Conservation (phyloP, 2,113 vertebrate species). For the Pholis gunnellus region DNA sequence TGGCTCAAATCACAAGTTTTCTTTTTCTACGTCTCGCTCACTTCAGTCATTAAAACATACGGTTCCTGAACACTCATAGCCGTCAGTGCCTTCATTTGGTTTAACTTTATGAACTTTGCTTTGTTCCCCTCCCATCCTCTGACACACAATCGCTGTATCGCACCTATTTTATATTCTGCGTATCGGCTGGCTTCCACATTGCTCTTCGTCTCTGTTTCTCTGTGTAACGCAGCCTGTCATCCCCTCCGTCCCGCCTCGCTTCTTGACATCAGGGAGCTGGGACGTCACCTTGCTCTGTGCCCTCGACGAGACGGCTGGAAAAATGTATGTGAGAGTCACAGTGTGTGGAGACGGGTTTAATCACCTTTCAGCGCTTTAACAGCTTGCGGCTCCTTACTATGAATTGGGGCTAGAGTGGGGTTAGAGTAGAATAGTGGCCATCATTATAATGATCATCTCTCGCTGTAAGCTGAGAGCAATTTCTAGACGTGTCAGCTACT, state of each 20-base stretch:
- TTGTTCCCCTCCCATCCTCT: not conserved
- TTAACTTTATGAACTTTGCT: conserved; percentile 6
- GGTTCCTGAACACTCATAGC: not conserved
- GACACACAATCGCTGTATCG: conserved; percentile 12
- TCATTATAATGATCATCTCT: conserved; percentile 32
- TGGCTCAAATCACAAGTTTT: not conserved
- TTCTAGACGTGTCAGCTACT: conserved; percentile 6
- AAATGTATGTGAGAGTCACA: conserved; percentile 81
- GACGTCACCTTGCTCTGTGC: conserved; percentile 85
- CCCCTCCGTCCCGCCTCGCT: conserved; percentile 81
- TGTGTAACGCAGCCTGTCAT: conserved; percentile 72
- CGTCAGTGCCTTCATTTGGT: not conserved
- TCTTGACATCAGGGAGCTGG: conserved; percentile 89
- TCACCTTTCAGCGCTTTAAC: conserved; percentile 11
- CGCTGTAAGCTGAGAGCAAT: conserved; percentile 5
- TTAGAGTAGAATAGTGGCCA: not conserved
- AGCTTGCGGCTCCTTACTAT: not conserved
- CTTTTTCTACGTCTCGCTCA: not conserved
- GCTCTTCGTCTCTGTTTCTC: conserved; percentile 42
- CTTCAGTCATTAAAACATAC: not conserved
- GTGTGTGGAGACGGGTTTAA: conserved; percentile 19
- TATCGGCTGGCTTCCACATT: conserved; percentile 20
- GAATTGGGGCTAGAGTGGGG: not conserved
- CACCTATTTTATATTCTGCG: conserved; percentile 56
- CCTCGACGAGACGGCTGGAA: conserved; percentile 81